Evolutionary conservation across 2,113 vertebrate species (phyloP).

Genomic region (Tonatia bakeri): DNA sequence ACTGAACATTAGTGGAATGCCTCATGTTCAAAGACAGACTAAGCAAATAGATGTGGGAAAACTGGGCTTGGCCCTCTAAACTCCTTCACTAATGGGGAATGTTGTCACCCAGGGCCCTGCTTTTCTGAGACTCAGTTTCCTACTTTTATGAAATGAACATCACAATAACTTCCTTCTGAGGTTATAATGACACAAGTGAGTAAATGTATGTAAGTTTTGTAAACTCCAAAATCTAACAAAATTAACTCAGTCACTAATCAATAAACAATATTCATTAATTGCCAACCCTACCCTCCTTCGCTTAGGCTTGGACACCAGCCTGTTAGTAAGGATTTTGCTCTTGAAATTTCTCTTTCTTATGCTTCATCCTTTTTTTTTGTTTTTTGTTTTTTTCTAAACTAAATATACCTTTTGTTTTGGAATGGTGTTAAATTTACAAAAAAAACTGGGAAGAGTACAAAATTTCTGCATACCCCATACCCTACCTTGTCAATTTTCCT

Average conservation of each 20-base stretch:
- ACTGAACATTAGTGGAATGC: neutral
- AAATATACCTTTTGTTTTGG: neutral
- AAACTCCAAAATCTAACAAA: neutral
- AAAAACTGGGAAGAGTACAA: neutral
- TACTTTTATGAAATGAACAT: neutral
- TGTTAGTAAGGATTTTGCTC: neutral
- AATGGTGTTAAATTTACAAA: neutral
- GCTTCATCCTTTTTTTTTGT: neutral
- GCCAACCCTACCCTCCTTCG: neutral
- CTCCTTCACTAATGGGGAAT: neutral
- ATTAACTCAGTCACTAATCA: neutral
- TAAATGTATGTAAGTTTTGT: neutral
- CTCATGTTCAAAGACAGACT: neutral
- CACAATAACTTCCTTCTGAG: neutral
- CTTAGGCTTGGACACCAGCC: neutral
- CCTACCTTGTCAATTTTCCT: neutral
- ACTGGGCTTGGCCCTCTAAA: neutral
- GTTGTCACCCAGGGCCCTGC: neutral
- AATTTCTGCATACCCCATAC: neutral
- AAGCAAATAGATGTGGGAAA: neutral
- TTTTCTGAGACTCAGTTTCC: neutral
- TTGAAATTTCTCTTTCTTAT: neutral
- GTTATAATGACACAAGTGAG: neutral
- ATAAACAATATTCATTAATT: neutral
- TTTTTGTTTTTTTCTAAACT: neutral